Evolutionary conservation across 2,888 invertebrate genomes (phyloP).

Genomic region (Pammene aurita): DNA sequence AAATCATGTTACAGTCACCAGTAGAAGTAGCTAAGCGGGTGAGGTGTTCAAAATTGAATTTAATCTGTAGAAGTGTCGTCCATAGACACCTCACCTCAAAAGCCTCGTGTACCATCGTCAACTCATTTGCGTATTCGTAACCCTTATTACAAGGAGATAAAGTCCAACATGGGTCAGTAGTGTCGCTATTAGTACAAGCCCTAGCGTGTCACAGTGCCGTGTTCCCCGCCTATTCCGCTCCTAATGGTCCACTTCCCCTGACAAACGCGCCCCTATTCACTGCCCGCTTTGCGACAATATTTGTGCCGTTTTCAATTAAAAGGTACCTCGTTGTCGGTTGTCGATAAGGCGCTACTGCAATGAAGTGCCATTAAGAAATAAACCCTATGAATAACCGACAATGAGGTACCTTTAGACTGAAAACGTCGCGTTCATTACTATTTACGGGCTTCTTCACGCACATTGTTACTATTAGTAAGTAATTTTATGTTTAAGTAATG

Average conservation of each 20-base stretch:
- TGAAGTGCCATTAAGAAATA: no score
- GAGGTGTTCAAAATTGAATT: no score
- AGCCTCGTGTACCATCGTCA: neutral
- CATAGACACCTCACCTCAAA: neutral
- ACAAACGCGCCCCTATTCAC: constrained; percentile 49
- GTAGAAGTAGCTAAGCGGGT: no score
- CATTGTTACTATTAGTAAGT: constrained; percentile 13
- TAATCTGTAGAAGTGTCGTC: neutral
- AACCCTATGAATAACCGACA: no score
- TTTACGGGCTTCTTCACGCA: constrained; percentile 25
- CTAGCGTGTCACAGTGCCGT: constrained; percentile 52
- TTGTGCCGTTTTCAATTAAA: neutral
- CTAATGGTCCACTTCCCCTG: constrained; percentile 56
- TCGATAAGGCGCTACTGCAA: no score
- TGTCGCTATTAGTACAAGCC: neutral
- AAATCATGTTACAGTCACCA: no score
- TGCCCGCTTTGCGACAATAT: constrained; percentile 4
- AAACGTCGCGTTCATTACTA: neutral
- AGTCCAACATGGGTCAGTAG: no score
- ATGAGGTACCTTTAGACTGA: no score
- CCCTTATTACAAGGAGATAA: no score
- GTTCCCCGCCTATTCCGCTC: constrained; percentile 47
- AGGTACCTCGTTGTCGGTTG: no score
- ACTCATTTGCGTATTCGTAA: no score
- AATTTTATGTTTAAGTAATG: constrained; percentile 18